phyloP scores from a whole-genome alignment of 2,888 invertebrate species.

The Ethmia dodecea region DNA sequence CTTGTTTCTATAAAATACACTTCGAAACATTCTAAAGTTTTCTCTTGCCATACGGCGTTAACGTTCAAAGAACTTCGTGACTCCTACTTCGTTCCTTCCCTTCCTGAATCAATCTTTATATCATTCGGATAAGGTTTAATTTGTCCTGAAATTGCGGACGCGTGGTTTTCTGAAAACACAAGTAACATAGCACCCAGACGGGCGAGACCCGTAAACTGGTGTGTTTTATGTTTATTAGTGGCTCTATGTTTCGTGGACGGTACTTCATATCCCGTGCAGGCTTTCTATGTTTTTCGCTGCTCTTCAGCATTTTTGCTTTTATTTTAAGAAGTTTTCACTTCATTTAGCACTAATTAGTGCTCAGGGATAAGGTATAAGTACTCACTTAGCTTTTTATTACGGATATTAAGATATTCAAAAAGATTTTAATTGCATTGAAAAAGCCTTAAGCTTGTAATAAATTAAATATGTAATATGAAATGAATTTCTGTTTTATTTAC shows the following conservation, averaged over 20 bases:
- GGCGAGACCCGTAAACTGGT: constrained; percentile 6
- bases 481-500: too few relatives aligned
- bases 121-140: not conserved
- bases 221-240: constrained; percentile 6
- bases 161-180: not conserved
- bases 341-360: too few relatives aligned
- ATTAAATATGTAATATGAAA: too few relatives aligned
- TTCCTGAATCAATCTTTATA: not conserved
- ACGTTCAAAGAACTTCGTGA: constrained; percentile 1
- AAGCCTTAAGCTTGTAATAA: too few relatives aligned
- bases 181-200: constrained; percentile 3
- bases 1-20: too few relatives aligned
- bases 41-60: constrained; percentile 19
- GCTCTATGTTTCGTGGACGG: not conserved
- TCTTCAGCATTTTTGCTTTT: not conserved
- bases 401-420: too few relatives aligned
- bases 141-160: not conserved
- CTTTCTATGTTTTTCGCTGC: not conserved
- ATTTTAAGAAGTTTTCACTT: too few relatives aligned
- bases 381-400: too few relatives aligned
- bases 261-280: not conserved
- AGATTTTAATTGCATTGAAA: too few relatives aligned
- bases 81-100: not conserved
- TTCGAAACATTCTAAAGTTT: constrained; percentile 15
- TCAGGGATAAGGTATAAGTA: too few relatives aligned